Evolutionary conservation across 2,888 invertebrate species (phyloP), one percentile per base, ranked within the genome.

Genomic region (Hipparchia sbordonii): DNA sequence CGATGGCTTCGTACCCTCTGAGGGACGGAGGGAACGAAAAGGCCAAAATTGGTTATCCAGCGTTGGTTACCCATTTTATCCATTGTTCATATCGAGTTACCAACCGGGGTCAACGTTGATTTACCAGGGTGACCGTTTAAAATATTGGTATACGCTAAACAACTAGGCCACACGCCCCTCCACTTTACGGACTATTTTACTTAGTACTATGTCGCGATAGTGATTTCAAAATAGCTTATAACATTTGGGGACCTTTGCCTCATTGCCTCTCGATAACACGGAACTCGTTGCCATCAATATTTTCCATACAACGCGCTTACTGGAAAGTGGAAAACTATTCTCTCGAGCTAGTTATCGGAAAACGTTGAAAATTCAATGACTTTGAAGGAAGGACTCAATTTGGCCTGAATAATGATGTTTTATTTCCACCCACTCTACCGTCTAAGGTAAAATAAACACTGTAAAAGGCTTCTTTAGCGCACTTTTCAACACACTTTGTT

Each of bases 341-440:
- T 61, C 69, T 69, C 33, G 33, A 51, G 69, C 57, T 69, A 69
- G 69, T 69, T 61, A 69, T 69, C 52, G 69, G 69, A 69, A 69
- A 69, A 69, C 69, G 45, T 51, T 61, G 69, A 69, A 54, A 69
- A 69, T 69, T 69, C 69, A 69, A 61, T 69, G 69, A 51, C 60
- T 69, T 69, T 61, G 69, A 61, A 69, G 61, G 33, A 57, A 57
- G 52, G 60, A 69, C 69, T 69, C 69, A 61, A 69, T 69, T 69
- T 69, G 6, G 52, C 60, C n/a, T 61, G 52, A 69, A 69, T 61
- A 61, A 69, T 69, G 61, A 60, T 57, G 23, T 67, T 63, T 51
- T 65, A 51, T 23, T 67, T 59, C 59, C 46, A 67, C 23, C 46
- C 10, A 6, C 10, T 33, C 48, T 67, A 7, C 33, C 59, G 9